These are phyloP conservation scores for Chrysolina oricalcia DNA, from an alignment of 2,888 invertebrate genomes.

Conservation along the genomic window DNA sequence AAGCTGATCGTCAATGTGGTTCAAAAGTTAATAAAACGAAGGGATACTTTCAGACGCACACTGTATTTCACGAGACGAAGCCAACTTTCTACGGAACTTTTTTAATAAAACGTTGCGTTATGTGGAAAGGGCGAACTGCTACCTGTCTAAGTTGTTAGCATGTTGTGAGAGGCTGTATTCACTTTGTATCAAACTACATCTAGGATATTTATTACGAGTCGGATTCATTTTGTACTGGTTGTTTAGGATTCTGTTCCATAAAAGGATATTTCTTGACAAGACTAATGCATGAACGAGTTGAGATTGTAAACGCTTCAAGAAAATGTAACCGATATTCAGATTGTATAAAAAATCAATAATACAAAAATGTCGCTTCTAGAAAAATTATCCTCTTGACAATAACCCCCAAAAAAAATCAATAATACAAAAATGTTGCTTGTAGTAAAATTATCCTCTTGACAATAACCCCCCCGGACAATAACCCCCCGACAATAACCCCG, in stretches of 20 bases:
- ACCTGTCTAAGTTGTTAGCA: slow-evolving; percentile 72
- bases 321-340: neutral
- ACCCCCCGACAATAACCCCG: no score
- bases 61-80: neutral
- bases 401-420: no score
- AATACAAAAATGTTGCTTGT: no score
- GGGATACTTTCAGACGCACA: neutral
- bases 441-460: no score
- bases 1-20: no score
- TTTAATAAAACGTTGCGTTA: slow-evolving; percentile 57
- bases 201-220: neutral
- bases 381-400: no score
- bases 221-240: neutral
- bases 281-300: neutral
- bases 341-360: no score
- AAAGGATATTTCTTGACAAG: neutral
- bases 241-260: neutral
- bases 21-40: neutral
- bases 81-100: slow-evolving; percentile 49
- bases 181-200: slow-evolving; percentile 37
- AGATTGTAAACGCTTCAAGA: neutral
- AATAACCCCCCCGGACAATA: no score
- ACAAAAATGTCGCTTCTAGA: no score
- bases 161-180: slow-evolving; percentile 69
- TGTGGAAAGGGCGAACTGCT: slow-evolving; percentile 69